Evolutionary conservation across 92 coral and sea anemone genomes (phyloP), one percentile per base, ranked within the genome.

Genomic region (Galaxea fascicularis): DNA sequence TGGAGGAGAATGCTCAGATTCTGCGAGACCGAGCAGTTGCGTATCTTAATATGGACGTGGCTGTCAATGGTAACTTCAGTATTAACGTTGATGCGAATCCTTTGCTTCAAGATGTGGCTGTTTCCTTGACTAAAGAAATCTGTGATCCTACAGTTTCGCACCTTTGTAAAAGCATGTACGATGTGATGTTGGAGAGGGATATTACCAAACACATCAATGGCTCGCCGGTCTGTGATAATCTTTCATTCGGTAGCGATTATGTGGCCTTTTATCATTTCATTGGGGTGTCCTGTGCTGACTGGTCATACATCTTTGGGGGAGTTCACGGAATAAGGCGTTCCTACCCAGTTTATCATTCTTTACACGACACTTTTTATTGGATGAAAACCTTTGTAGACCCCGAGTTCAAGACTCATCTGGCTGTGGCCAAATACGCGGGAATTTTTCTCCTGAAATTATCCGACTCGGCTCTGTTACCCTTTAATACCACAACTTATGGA

Each of bases 291-390:
- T 93, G 89, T 1, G 94, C 92, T 44, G 99, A 96, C 80, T 95
- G 93, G 90, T 85, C 98, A n/a, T 95, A 96, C 76, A 91, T 94
- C 30, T 95, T 91, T 70, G 93, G 95, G 44, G 96, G 93, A 5
- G 60, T 67, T 16, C 73, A 85, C 30, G 89, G 86, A 30, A 89
- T 93, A 67, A 39, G 93, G 54, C 83, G 92, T 17, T 93, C 97
- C 16, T 95, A 96, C 63, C 99, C 99, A 46, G 88, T 91, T 16
- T 96, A 96, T 71, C 99, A 96, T 74, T 87, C 99, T 2, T 39
- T 85, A 45, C 92, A 92, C 46, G 99, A 96, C 45, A 84, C 89
- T 4, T 96, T 80, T 76, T 79, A 96, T 39, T 95, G 95, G 95
- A 71, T 96, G 63, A 95, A 95, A 59, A 91, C 75, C 5, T 95